Base-by-base conservation (phyloP, 2,113 vertebrate genomes). In the Trinectes maculatus region DNA sequence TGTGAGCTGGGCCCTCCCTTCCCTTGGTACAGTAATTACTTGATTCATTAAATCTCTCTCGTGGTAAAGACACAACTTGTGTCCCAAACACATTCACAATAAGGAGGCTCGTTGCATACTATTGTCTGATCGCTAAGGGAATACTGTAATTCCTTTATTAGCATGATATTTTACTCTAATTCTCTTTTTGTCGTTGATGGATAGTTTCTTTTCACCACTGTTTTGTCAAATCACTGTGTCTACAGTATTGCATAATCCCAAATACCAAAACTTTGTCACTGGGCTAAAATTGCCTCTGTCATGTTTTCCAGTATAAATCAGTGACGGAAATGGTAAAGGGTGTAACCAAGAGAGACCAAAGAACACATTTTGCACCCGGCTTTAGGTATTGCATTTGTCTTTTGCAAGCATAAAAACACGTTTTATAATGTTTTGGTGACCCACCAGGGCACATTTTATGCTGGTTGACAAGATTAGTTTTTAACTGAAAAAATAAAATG, bases 381-480 rank as follows among this genome's bases (percentile, higher is more conserved):
- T 33, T 10, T 18, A n/a, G 16, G 21, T 72, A 68, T 59, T 62
- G 43, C 52, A 58, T 33, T 74, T 51, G 18, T 3, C 11, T 62
- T 60, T 71, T 52, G 29, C 2, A 15, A 29, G 19, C 25, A 29
- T 18, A 28, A 16, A 65, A 37, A 39, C 53, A 64, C 22, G 52
- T 65, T 65, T 44, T 26, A 19, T 70, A 31, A 42, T 79, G 58
- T 76, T 83, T 73, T 56, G 3, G 4, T 59, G 55, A 68, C 19
- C 71, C 2, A 4, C 4, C 25, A 29, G 59, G 59, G 6, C 49
- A 44, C 42, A 8, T 57, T 52, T 74, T 18, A 65, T 71, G 47
- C 42, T 6, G 0, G 8, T 34, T 87, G 79, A 88, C 60, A 24
- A 81, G 86, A 88, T 87, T 85, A 87, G n/a, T 39, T 15, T 71